phyloP scores from a whole-genome alignment of 2,113 vertebrate species.

The Crotalus viridis region DNA sequence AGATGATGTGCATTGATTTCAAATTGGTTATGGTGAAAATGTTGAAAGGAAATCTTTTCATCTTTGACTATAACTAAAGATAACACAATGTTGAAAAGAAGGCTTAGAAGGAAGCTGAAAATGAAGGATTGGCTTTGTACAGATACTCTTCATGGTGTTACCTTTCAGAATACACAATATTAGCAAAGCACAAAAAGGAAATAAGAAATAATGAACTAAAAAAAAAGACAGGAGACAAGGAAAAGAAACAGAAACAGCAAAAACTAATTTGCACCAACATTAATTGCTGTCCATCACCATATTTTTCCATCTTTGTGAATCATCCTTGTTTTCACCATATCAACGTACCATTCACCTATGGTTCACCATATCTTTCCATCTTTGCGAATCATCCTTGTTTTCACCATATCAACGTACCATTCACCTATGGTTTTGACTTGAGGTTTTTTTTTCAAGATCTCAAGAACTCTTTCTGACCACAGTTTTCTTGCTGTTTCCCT shows the following conservation, averaged over 20 bases:
- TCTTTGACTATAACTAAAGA: background rate
- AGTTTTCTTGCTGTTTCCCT: background rate
- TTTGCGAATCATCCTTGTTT: background rate
- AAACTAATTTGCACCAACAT: background rate
- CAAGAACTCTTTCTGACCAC: background rate
- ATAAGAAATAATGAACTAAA: background rate
- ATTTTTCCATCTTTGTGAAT: background rate
- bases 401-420: background rate
- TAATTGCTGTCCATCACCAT: background rate
- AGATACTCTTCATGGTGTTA: background rate
- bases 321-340: background rate
- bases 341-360: background rate
- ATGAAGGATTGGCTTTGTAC: background rate
- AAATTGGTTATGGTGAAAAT: background rate
- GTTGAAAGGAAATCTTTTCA: background rate
- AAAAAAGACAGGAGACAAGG: background rate
- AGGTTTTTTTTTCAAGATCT: background rate
- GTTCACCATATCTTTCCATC: background rate
- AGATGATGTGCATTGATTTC: background rate
- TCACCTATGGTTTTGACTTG: background rate
- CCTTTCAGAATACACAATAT: background rate
- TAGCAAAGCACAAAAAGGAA: background rate
- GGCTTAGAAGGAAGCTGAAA: background rate
- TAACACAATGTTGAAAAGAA: background rate
- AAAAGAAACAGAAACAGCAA: background rate